These are phyloP conservation scores for Chrysochloris asiatica DNA, from an alignment of 2,113 vertebrate species.

Conservation along the genomic window DNA sequence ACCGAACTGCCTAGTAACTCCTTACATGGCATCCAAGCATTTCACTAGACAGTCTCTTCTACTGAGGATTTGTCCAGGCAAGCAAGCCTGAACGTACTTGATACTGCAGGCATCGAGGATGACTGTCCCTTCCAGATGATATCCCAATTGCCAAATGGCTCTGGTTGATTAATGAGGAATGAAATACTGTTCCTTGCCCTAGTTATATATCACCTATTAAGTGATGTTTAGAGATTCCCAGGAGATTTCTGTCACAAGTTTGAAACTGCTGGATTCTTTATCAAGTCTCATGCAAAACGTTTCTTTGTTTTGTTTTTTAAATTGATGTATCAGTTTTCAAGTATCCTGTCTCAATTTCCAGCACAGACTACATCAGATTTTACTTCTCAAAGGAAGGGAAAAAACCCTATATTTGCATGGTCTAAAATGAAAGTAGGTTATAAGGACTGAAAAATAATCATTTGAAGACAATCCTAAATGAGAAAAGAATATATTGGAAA, in stretches of 20 bases:
- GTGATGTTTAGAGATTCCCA: constrained; percentile 60
- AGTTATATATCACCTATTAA: constrained; percentile 52
- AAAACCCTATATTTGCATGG: constrained; percentile 31
- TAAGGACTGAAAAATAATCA: constrained; percentile 34
- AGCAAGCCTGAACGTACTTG: constrained; percentile 29
- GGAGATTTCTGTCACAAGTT: constrained; percentile 38
- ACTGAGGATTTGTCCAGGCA: constrained; percentile 63
- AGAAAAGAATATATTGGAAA: constrained; percentile 2
- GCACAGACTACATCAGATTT: constrained; percentile 34
- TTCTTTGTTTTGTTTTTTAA: not conserved
- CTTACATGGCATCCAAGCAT: constrained; percentile 54
- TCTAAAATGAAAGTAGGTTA: constrained; percentile 2
- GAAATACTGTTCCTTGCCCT: constrained; percentile 37
- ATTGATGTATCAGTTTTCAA: constrained; percentile 21
- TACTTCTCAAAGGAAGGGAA: constrained; percentile 33
- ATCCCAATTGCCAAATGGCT: constrained; percentile 46
- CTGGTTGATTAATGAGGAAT: constrained; percentile 34
- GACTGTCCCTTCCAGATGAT: constrained; percentile 54
- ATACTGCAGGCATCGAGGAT: constrained; percentile 30
- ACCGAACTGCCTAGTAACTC: constrained; percentile 70
- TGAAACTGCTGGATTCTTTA: not conserved
- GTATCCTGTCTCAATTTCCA: constrained; percentile 11
- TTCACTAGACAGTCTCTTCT: constrained; percentile 55
- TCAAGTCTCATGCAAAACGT: constrained; percentile 22
- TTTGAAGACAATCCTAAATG: not conserved